Evolutionary conservation across 2,113 vertebrate genomes (phyloP).

Genomic region (Neodon shergylaensis): DNA sequence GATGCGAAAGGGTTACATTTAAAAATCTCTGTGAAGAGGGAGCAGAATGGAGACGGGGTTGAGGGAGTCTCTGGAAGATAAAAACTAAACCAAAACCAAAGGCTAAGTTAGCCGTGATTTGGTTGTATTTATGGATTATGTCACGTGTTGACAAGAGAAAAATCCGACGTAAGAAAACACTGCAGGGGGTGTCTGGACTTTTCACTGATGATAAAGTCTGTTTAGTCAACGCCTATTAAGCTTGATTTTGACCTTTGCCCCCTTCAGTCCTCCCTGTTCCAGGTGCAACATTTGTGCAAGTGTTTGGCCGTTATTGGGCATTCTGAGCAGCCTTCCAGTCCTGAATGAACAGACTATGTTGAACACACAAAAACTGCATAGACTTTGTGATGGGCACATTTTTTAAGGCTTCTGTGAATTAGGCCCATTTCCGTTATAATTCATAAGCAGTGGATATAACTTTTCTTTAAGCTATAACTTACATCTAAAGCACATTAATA

Average conservation of each 20-base stretch:
- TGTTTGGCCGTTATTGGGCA: slow-evolving; percentile 64
- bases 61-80: slow-evolving; percentile 74
- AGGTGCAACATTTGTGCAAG: slow-evolving; percentile 90
- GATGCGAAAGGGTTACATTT: slow-evolving; percentile 89
- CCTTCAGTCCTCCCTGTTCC: slow-evolving; percentile 88
- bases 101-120: slow-evolving; percentile 89
- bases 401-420: background rate
- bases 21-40: slow-evolving; percentile 85
- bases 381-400: background rate
- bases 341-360: slow-evolving; percentile 47
- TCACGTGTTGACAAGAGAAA: slow-evolving; percentile 86
- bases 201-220: slow-evolving; percentile 88
- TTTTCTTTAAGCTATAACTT: slow-evolving; percentile 20
- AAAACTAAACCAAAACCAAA: slow-evolving; percentile 82
- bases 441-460: slow-evolving; percentile 7
- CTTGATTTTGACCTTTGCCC: slow-evolving; percentile 89
- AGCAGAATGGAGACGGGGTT: slow-evolving; percentile 28
- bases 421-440: background rate
- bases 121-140: slow-evolving; percentile 92
- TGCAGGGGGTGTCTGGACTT: slow-evolving; percentile 90
- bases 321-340: slow-evolving; percentile 68
- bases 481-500: slow-evolving; percentile 23
- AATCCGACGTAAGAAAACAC: slow-evolving; percentile 88
- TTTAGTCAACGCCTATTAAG: slow-evolving; percentile 87
- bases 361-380: background rate